Percentiles rank a stretch among this genome's conserved stretches.
These are phyloP conservation scores for Ryuthela nishihirai DNA, from an alignment of 2,888 invertebrate species.

Conservation along the genomic window DNA sequence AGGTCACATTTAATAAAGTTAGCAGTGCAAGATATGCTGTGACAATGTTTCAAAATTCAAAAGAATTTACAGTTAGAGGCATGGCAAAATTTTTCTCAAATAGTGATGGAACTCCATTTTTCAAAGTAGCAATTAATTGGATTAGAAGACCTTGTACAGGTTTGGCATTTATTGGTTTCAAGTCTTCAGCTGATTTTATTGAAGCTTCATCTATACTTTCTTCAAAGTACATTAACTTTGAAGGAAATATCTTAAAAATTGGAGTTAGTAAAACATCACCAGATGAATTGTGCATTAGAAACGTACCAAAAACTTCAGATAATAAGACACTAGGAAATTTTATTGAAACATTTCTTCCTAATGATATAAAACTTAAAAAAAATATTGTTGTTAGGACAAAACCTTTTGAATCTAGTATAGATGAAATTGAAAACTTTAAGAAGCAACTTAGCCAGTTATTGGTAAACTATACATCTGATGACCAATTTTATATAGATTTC, in stretches of 20 bases:
- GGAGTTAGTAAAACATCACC: conserved; percentile 11
- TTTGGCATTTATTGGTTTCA: conserved; percentile 11
- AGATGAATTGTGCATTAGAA: too few species aligned
- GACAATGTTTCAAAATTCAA: conserved; percentile 8
- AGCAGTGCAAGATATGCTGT: conserved; percentile 16
- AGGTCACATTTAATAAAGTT: conserved; percentile 18
- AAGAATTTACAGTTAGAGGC: conserved; percentile 5
- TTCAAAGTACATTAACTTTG: background rate
- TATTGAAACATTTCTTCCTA: too few species aligned
- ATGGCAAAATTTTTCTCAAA: background rate
- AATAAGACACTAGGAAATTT: conserved; percentile 1
- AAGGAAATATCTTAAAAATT: background rate
- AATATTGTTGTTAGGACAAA: too few species aligned
- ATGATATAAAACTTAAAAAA: too few species aligned
- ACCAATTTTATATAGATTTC: conserved; percentile 11
- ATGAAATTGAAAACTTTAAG: too few species aligned
- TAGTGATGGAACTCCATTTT: conserved; percentile 3
- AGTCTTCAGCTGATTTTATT: background rate
- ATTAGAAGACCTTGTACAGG: conserved; percentile 25
- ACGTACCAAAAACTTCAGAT: conserved; percentile 7
- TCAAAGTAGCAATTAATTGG: conserved; percentile 12
- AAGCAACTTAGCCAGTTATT: too few species aligned
- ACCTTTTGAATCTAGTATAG: too few species aligned
- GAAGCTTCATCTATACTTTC: background rate
- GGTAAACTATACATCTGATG: conserved; percentile 11